These are phyloP conservation scores for Coecobrya sp. DNA, from an alignment of 2,888 invertebrate genomes.

Conservation along the genomic window DNA sequence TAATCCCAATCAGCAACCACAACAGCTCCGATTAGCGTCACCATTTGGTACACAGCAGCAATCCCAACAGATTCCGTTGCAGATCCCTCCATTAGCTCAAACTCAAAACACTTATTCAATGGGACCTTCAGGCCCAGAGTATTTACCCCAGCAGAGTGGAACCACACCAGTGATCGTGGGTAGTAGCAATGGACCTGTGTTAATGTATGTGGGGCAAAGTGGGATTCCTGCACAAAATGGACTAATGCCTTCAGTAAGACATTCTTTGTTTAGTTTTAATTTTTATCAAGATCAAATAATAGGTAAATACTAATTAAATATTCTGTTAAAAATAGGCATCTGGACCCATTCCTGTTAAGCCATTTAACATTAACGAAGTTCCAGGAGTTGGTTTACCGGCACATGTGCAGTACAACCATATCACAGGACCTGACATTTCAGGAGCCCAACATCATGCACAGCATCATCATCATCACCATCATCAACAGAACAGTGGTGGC, in stretches of 20 bases:
- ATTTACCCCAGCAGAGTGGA: neutral
- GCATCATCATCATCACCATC: constrained; percentile 28
- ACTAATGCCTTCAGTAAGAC: constrained; percentile 9
- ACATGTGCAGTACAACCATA: constrained; percentile 33
- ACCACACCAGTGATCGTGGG: constrained; percentile 8
- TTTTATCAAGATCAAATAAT: too few relatives aligned
- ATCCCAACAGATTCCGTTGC: constrained; percentile 2
- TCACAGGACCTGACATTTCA: constrained; percentile 28
- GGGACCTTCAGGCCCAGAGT: neutral
- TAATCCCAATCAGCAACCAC: neutral
- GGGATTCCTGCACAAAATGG: neutral
- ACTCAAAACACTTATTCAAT: neutral
- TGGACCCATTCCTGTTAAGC: constrained; percentile 15
- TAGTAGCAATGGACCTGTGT: constrained; percentile 3
- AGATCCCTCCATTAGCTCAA: constrained; percentile 7
- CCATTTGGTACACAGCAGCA: constrained; percentile 43
- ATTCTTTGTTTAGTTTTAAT: too few relatives aligned
- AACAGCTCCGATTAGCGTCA: neutral
- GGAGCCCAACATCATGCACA: neutral
- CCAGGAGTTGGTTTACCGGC: neutral
- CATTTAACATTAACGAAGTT: constrained; percentile 26
- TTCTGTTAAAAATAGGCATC: constrained; percentile 5
- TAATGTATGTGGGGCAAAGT: neutral
- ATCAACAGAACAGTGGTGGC: neutral
- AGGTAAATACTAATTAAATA: too few relatives aligned